Conservation (phyloP, 2,113 vertebrate genomes). For the Phylloscopus trochiloides region DNA sequence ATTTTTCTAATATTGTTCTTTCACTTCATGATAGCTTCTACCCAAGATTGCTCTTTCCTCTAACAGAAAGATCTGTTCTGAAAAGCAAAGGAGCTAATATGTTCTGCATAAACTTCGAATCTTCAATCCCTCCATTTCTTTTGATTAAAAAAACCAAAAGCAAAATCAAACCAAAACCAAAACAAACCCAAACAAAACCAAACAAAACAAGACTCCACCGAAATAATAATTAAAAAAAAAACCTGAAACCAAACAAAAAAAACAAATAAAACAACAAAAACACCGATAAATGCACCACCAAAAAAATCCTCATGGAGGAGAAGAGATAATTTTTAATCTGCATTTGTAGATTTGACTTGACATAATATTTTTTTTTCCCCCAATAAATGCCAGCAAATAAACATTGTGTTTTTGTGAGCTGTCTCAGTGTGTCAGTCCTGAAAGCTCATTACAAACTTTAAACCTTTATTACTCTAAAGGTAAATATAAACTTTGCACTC, state of each 20-base stretch:
- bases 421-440: neutral
- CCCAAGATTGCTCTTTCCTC: neutral
- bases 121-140: neutral
- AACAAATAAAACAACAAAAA: neutral
- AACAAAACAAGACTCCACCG: neutral
- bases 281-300: neutral
- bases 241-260: neutral
- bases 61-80: neutral
- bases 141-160: neutral
- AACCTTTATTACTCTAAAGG: neutral
- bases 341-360: neutral
- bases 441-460: neutral
- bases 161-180: neutral
- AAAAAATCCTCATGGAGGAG: neutral
- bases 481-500: slow-evolving; percentile 5
- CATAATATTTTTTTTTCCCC: neutral
- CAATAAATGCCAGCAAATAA: neutral
- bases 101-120: neutral
- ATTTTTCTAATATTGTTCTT: neutral
- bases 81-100: neutral
- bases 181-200: no score
- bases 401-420: neutral
- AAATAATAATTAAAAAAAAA: no score
- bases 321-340: neutral
- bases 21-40: neutral